Evolutionary conservation across 1,140 invertebrate species (phyloP).

Genomic region (Pomacea maculata): DNA sequence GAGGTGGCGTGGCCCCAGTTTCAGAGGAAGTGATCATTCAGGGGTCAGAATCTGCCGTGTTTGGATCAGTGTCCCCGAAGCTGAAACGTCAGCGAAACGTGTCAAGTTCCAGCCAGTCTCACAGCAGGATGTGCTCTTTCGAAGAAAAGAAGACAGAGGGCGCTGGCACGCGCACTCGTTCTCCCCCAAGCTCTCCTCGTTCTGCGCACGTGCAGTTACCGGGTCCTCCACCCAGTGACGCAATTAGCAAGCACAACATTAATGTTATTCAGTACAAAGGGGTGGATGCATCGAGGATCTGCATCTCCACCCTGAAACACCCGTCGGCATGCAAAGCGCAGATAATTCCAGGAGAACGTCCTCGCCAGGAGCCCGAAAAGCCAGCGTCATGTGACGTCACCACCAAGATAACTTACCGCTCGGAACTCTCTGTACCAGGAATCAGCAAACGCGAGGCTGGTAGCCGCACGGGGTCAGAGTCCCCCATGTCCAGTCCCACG

Average conservation of each 20-base stretch:
- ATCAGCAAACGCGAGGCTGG: no score
- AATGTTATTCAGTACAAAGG: conserved; percentile 2
- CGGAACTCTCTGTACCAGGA: background rate
- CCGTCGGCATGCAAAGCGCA: background rate
- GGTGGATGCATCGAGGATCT: background rate
- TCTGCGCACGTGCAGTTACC: background rate
- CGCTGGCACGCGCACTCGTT: background rate
- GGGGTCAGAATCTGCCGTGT: conserved; percentile 27
- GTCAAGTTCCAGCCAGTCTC: background rate
- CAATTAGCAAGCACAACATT: background rate
- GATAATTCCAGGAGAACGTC: no score
- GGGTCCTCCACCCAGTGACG: background rate
- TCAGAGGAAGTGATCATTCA: conserved; percentile 6
- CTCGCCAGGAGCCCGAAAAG: background rate
- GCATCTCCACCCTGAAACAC: conserved; percentile 5
- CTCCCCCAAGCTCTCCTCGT: conserved; percentile 8
- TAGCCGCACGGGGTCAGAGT: no score
- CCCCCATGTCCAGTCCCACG: no score
- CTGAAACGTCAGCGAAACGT: conserved; percentile 24
- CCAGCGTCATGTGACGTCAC: background rate
- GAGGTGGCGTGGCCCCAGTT: background rate
- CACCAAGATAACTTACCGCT: conserved; percentile 5
- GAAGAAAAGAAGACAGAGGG: background rate
- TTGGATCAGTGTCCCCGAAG: conserved; percentile 34
- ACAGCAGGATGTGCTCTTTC: background rate